A percentile compares a stretch with the other conserved stretches of the same genome.
phyloP scores from a whole-genome alignment of 1,140 invertebrate species.

The Rhyacophila brunnea region DNA sequence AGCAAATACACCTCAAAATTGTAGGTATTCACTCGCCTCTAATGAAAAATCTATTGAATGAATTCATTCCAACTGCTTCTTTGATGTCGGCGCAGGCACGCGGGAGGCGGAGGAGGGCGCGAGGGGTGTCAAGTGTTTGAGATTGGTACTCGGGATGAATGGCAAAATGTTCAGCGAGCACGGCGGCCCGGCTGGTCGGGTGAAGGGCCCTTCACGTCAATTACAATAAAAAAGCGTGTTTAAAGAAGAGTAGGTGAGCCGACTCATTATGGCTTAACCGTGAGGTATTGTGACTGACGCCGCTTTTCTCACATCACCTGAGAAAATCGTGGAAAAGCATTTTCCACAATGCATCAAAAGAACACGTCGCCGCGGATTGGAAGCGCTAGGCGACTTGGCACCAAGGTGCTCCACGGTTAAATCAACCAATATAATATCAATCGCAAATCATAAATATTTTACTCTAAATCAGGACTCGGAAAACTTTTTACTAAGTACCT shows the following conservation, averaged over 20 bases:
- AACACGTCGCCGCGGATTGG: too few relatives aligned
- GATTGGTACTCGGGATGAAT: slow-evolving; percentile 22
- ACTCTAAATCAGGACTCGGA: too few relatives aligned
- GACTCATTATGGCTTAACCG: too few relatives aligned
- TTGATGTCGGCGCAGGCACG: slow-evolving; percentile 17
- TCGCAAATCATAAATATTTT: too few relatives aligned
- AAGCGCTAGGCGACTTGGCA: too few relatives aligned
- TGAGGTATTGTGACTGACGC: too few relatives aligned
- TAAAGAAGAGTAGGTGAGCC: neutral
- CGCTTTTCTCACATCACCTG: too few relatives aligned
- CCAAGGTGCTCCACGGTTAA: too few relatives aligned
- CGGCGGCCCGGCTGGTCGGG: neutral
- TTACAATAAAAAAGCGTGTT: slow-evolving; percentile 2
- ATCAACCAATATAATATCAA: too few relatives aligned
- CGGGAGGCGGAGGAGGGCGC: neutral
- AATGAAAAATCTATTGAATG: slow-evolving; percentile 22
- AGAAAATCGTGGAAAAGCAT: too few relatives aligned
- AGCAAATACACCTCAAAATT: slow-evolving; percentile 9
- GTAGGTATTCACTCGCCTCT: slow-evolving; percentile 10
- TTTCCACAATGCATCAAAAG: too few relatives aligned
- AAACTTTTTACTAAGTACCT: too few relatives aligned
- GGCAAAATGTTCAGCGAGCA: neutral
- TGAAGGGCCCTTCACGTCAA: neutral
- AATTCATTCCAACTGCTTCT: slow-evolving; percentile 14
- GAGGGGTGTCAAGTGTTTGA: neutral